Evolutionary conservation across 2,113 vertebrate genomes (phyloP), one percentile per base, ranked within the genome.

Genomic region (Dasyprocta punctata): DNA sequence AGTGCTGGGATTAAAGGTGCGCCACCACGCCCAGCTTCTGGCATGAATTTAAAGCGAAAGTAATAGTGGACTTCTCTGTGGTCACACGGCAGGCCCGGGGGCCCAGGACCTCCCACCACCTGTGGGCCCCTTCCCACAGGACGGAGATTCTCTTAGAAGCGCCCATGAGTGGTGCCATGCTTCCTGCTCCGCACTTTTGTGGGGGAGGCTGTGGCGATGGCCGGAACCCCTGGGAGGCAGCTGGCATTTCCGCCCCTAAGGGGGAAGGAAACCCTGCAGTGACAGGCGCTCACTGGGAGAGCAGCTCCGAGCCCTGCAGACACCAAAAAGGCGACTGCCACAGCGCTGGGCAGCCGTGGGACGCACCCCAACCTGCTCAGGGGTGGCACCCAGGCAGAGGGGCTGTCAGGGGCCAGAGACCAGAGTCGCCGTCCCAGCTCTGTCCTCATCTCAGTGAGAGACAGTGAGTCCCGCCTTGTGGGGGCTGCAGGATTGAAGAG

Each of bases 31-130:
- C n/a, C 20, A 30, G 52, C 61, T 30, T 5, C 33, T n/a, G 17
- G 86, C 24, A 6, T 38, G 58, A 67, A 33, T 36, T 56, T 56
- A 41, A 36, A 49, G 36, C 20, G 33, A 69, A 47, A 36, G 16
- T 26, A 44, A 24, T 20, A 26, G 6, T 16, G 7, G 33, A 7
- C 44, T 83, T 44, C 90, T 49, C 60, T 77, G 8, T 6, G 9
- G 41, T 22, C 6, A 0, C 30, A 4, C 5, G 2, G 1, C 10
- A 14, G 33, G 12, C 2, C 5, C 61, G 28, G 60, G 16, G 36
- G 19, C 30, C 38, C 61, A 9, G 71, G 47, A 20, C 52, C 33
- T 36, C 20, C 20, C 10, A 12, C 26, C 58, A 36, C 17, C 36
- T 5, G 9, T 7, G 17, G 20, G 58, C 52, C 80, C 36, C 41